Conservation (phyloP, 2,113 vertebrate genomes). For the Phaethon lepturus region DNA sequence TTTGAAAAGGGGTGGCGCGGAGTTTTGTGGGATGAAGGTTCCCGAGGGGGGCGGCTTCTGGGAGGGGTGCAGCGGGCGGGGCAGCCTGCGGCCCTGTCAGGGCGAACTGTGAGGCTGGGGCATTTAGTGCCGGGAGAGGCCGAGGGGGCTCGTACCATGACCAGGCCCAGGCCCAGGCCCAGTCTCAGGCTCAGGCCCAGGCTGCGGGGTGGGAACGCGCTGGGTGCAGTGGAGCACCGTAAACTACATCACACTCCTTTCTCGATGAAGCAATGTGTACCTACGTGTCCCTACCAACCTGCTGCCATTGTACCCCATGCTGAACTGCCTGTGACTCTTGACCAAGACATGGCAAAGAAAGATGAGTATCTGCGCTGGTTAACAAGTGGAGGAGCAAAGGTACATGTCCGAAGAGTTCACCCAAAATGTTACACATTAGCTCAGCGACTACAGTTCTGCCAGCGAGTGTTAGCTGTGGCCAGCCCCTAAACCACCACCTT, state of each 20-base stretch:
- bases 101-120: neutral
- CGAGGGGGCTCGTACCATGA: neutral
- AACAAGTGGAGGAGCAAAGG: rapidly evolving
- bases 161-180: too few relatives aligned
- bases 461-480: rapidly evolving
- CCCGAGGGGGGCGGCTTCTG: neutral
- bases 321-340: neutral
- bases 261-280: rapidly evolving
- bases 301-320: rapidly evolving
- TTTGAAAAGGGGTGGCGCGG: too few relatives aligned
- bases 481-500: rapidly evolving
- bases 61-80: neutral
- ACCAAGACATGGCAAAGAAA: neutral
- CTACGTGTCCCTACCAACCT: rapidly evolving
- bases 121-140: neutral
- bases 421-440: rapidly evolving
- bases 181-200: too few relatives aligned
- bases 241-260: rapidly evolving
- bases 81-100: neutral
- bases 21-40: neutral
- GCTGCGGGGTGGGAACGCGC: rapidly evolving
- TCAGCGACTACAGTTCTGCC: rapidly evolving
- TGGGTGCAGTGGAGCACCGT: neutral
- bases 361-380: rapidly evolving
- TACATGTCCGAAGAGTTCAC: rapidly evolving